Base-by-base conservation (phyloP, 2,888 invertebrate species). In the Scotopteryx bipunctaria region DNA sequence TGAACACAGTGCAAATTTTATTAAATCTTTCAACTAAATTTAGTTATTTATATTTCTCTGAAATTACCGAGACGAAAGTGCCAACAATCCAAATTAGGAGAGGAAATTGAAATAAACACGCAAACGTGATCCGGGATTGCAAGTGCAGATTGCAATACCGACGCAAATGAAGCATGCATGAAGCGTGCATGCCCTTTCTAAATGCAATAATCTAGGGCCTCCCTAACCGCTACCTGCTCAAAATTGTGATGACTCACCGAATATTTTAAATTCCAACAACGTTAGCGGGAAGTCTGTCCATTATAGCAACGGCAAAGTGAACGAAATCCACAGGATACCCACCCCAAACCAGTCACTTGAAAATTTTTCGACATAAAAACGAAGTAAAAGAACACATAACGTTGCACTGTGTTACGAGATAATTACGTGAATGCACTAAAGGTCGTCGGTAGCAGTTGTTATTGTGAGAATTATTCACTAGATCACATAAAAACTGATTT, bases 231-330 rank as follows among this genome's bases (percentile, higher is more conserved):
- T 70, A 74, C 73, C 52, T 66, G 69, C 73, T 70, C 66, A 73
- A 82, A 82, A 77, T 64, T 71, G 61, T 69, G 83, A 82, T 90
- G 89, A 89, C 89, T 90, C 89, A 90, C 89, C 87, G 71, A 83
- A 83, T 88, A 76, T 80, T 88, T 88, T 85, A 88, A 87, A 90
- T 88, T 88, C 84, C 85, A 83, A 86, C 78, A 80, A 82, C 73
- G 81, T 80, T 76, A 86, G 84, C 81, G 83, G 85, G 83, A 84
- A 84, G 73, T 75, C 71, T 73, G 75, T 78, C 76, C 89, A 89
- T 88, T 83, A 85, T 83, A 81, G 77, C 80, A n/a, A 78, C 71
- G 64, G 64, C 77, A 81, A 78, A 76, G 73, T 72, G 76, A 81
- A 82, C 75, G 66, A 76, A 81, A 80, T 81, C 82, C 76, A 78